Evolutionary conservation across 1,140 invertebrate species (phyloP), one percentile per base, ranked within the genome.

Genomic region (Neodiprion fabricii): DNA sequence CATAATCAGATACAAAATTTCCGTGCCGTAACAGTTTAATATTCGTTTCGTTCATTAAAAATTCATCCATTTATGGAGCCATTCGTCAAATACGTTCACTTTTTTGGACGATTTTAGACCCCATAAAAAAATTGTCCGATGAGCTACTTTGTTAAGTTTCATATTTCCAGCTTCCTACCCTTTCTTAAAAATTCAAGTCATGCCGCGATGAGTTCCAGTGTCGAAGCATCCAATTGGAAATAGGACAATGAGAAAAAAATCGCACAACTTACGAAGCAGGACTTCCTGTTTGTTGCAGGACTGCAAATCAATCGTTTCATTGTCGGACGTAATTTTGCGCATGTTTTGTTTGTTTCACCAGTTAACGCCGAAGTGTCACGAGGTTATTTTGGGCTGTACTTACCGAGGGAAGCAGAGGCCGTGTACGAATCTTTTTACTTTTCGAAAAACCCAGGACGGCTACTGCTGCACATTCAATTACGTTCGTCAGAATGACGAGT

Each of bases 381-480:
- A 89, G 8, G 85, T 90, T 75, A 53, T 92, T 7, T 11, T 86
- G 0, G 82, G 78, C 50, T 92, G 91, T 75, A 66, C 71, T 0
- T 91, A 90, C 87, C 82, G 78, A 1, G 85, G 85, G 0, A 66
- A 77, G 12, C 12, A 78, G 9, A 75, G 81, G 0, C 74, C 89
- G 70, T 92, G 91, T 73, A 79, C 79, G 0, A 77, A 85, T 0
- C 73, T 91, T 10, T 91, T 92, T 78, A 14, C 72, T 0, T 80
- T 86, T 5, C 85, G 87, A 9, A 86, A 87, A 8, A 91, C 91
- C 1, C 85, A 86, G n/a, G 86, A 88, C 17, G 91, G 91, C 23
- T 90, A 87, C 76, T 92, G 91, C 79, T 92, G 91, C 73, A 82
- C 87, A 5, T 92, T 92, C 77, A 92, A 92, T 81, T 90, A 91